Evolutionary conservation across 2,113 vertebrate genomes (phyloP).

Genomic region (human (Homo sapiens)): GRCh38 chrX:148074501-148075000

Average conservation of each 20-base stretch:
- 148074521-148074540: not conserved
- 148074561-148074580: not conserved
- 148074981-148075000: not conserved
- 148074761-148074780: not conserved
- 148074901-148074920: not conserved
- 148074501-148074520: not conserved
- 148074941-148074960: not conserved
- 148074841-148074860: not conserved
- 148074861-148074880: not conserved
- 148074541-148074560: not conserved
- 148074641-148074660: not conserved
- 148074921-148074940: not conserved
- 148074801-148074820: not conserved
- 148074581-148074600: not conserved
- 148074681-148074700: conserved; percentile 27
- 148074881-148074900: not conserved
- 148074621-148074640: not conserved
- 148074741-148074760: not conserved
- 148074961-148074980: not conserved
- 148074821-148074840: not conserved
- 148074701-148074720: not conserved
- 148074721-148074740: not conserved
- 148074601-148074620: not conserved
- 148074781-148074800: not conserved
- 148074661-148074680: not conserved